These are phyloP conservation scores for Nothobranchius kuhntae DNA, from an alignment of 2,113 vertebrate genomes.

Conservation along the genomic window DNA sequence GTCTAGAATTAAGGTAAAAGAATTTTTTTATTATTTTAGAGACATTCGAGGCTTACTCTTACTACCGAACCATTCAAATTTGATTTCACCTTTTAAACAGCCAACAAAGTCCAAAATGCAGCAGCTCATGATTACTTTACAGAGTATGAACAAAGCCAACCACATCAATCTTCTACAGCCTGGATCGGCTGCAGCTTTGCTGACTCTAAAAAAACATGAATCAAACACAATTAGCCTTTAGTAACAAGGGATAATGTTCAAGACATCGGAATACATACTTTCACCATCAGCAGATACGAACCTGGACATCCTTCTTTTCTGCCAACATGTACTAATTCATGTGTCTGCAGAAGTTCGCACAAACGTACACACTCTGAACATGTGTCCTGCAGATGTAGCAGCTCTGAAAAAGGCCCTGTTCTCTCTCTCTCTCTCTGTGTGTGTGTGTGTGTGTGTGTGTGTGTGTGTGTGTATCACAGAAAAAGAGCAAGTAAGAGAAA, in stretches of 20 bases:
- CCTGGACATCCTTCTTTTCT: slow-evolving; percentile 58
- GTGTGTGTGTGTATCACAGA: slow-evolving; percentile 15
- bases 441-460: slow-evolving; percentile 52
- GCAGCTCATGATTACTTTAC: slow-evolving; percentile 40
- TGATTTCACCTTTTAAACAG: slow-evolving; percentile 21
- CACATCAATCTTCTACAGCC: slow-evolving; percentile 47
- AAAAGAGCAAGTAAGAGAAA: slow-evolving; percentile 34
- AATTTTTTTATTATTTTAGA: not conserved
- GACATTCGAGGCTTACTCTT: not conserved
- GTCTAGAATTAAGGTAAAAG: not conserved
- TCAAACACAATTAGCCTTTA: slow-evolving; percentile 57
- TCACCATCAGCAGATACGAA: slow-evolving; percentile 54
- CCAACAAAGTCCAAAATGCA: slow-evolving; percentile 40
- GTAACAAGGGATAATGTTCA: slow-evolving; percentile 61
- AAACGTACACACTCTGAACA: slow-evolving; percentile 47
- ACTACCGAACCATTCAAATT: not conserved
- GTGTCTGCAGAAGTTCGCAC: slow-evolving; percentile 34
- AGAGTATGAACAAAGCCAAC: slow-evolving; percentile 52
- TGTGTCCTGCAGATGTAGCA: slow-evolving; percentile 74
- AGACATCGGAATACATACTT: slow-evolving; percentile 59
- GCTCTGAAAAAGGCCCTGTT: slow-evolving; percentile 54
- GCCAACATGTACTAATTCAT: slow-evolving; percentile 55
- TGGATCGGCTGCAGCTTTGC: slow-evolving; percentile 28
- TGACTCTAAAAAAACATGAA: slow-evolving; percentile 50
- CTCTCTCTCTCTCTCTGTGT: not conserved